These are phyloP conservation scores for Syngnathus acus DNA, from an alignment of 2,797 vertebrate species.

Conservation along the genomic window DNA sequence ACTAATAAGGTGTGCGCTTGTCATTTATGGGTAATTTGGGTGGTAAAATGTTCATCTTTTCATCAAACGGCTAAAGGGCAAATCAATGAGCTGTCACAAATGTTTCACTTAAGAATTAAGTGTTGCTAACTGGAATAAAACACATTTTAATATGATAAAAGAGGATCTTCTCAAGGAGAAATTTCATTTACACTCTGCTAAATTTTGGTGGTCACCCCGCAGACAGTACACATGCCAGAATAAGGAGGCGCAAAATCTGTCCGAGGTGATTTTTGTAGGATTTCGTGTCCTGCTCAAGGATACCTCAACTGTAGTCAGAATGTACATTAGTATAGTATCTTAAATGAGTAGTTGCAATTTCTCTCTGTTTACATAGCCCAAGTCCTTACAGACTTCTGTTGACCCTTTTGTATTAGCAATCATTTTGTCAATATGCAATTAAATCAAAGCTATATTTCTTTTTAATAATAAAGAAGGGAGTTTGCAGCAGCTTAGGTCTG, in stretches of 20 bases:
- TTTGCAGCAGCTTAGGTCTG: not conserved
- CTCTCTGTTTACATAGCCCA: not conserved
- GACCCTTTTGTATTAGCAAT: not conserved
- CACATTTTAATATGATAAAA: not conserved
- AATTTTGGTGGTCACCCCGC: not conserved
- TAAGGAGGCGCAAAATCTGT: not conserved
- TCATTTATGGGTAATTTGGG: not conserved
- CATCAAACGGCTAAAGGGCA: not conserved
- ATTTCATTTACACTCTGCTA: not conserved
- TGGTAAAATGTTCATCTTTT: not conserved
- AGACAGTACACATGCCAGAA: too few species aligned
- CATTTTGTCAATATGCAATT: not conserved
- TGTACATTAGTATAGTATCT: not conserved
- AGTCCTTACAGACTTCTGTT: not conserved
- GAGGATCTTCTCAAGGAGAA: not conserved
- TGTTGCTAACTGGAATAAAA: not conserved
- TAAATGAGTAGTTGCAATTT: not conserved
- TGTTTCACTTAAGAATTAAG: not conserved
- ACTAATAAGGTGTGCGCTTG: slow-evolving; percentile 1
- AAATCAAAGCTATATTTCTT: not conserved
- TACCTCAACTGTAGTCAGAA: not conserved
- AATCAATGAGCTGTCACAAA: not conserved
- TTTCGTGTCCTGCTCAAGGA: not conserved
- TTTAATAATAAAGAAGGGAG: not conserved
- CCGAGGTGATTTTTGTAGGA: not conserved